These are phyloP conservation scores for Poecile montanus DNA, from an alignment of 2,797 vertebrate species.

Conservation along the genomic window DNA sequence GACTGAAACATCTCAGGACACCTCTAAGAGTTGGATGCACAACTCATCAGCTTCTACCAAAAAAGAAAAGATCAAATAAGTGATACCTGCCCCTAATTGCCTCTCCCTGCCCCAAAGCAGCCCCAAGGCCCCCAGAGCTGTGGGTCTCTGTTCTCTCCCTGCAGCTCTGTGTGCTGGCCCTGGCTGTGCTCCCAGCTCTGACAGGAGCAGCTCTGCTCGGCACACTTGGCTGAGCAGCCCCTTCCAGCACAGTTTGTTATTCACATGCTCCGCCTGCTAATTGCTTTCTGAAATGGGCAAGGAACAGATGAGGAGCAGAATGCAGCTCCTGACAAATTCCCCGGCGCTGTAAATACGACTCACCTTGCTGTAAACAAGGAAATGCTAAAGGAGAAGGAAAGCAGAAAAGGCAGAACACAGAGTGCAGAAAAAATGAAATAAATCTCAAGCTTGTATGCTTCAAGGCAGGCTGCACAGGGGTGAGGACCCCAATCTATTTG, in stretches of 20 bases:
- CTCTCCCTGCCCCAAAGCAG: background rate
- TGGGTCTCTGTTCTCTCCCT: too few relatives aligned
- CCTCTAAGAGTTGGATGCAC: background rate
- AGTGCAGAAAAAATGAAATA: background rate
- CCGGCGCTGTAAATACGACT: conserved; percentile 35
- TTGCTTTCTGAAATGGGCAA: conserved; percentile 2
- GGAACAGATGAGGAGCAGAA: conserved; percentile 20
- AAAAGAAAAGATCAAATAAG: background rate
- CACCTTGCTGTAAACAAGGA: conserved; percentile 58
- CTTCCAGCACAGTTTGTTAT: conserved; percentile 39
- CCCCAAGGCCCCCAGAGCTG: background rate
- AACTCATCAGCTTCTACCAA: background rate
- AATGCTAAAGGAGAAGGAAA: background rate
- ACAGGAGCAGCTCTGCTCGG: background rate
- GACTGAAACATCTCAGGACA: background rate
- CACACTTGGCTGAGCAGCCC: conserved; percentile 52
- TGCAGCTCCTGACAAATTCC: conserved; percentile 30
- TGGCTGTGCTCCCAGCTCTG: background rate
- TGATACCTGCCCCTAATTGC: background rate
- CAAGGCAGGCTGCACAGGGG: background rate
- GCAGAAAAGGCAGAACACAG: background rate
- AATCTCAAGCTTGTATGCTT: background rate
- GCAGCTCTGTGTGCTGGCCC: background rate
- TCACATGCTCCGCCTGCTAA: conserved; percentile 27
- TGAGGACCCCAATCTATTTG: background rate